These are phyloP conservation scores for Hemiprocne comata DNA, from an alignment of 2,113 vertebrate genomes.

Conservation along the genomic window DNA sequence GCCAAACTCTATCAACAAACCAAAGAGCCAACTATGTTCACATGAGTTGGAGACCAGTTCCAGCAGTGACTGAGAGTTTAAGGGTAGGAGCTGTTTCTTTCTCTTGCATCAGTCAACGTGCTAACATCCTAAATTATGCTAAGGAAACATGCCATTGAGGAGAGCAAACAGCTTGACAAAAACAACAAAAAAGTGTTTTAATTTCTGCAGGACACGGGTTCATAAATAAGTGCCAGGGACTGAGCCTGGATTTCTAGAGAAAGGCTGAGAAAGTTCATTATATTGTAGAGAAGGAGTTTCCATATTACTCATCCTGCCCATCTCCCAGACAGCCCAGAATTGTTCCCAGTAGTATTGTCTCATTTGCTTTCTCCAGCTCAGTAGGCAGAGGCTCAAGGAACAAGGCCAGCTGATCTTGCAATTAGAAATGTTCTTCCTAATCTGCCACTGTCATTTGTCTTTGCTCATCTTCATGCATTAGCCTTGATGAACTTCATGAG, in stretches of 20 bases:
- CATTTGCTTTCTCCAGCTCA: not conserved
- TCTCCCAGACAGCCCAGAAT: not conserved
- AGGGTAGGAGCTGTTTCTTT: not conserved
- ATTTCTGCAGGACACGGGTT: not conserved
- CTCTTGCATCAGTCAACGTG: not conserved
- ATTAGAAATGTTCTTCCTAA: slow-evolving; percentile 12
- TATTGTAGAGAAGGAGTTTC: not conserved
- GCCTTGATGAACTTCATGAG: not conserved
- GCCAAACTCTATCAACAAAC: slow-evolving; percentile 25
- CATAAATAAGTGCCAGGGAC: not conserved
- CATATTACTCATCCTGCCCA: slow-evolving; percentile 8
- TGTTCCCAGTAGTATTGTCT: not conserved
- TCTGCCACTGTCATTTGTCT: not conserved
- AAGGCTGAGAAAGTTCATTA: not conserved
- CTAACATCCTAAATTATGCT: not conserved
- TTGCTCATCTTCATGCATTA: slow-evolving; percentile 30
- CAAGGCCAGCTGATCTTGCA: not conserved
- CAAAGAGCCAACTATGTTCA: not conserved
- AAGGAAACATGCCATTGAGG: not conserved
- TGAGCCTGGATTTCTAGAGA: not conserved
- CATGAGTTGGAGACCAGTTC: not conserved
- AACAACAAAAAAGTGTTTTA: not conserved
- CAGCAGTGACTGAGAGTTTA: not conserved
- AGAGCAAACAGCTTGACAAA: not conserved
- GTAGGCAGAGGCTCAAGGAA: not conserved